phyloP scores from a whole-genome alignment of 2,888 invertebrate species.

The Cephus spinipes region DNA sequence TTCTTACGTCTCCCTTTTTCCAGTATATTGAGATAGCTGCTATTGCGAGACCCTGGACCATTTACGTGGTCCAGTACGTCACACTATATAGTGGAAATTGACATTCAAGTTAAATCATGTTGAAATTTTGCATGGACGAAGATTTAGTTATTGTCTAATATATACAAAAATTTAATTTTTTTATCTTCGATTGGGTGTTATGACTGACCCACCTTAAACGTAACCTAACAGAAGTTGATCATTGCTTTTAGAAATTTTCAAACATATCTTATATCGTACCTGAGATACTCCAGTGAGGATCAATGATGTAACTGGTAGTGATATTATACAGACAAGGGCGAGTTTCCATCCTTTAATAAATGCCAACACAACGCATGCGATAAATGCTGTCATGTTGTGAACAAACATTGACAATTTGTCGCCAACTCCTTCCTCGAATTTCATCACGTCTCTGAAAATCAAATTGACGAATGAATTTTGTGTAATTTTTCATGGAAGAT shows the following conservation, averaged over 20 bases:
- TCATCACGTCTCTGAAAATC: conserved; percentile 74
- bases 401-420: conserved; percentile 83
- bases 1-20: too few relatives aligned
- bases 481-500: conserved; percentile 1
- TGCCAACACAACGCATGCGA: conserved; percentile 78
- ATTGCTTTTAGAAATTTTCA: not conserved
- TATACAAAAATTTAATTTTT: too few relatives aligned
- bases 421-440: conserved; percentile 86
- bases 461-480: conserved; percentile 1
- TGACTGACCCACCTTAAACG: too few relatives aligned
- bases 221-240: not conserved
- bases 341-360: conserved; percentile 85
- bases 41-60: too few relatives aligned
- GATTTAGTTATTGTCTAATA: too few relatives aligned
- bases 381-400: conserved; percentile 77
- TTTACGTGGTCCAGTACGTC: too few relatives aligned
- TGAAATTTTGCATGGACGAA: too few relatives aligned
- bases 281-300: conserved; percentile 72
- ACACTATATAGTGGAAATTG: too few relatives aligned
- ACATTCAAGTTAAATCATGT: too few relatives aligned
- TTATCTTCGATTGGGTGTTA: too few relatives aligned
- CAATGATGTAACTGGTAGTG: conserved; percentile 77
- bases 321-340: conserved; percentile 79
- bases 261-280: not conserved
- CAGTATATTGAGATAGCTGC: too few relatives aligned